Base-by-base conservation (phyloP, 2,797 vertebrate genomes). In the Betta splendens region DNA sequence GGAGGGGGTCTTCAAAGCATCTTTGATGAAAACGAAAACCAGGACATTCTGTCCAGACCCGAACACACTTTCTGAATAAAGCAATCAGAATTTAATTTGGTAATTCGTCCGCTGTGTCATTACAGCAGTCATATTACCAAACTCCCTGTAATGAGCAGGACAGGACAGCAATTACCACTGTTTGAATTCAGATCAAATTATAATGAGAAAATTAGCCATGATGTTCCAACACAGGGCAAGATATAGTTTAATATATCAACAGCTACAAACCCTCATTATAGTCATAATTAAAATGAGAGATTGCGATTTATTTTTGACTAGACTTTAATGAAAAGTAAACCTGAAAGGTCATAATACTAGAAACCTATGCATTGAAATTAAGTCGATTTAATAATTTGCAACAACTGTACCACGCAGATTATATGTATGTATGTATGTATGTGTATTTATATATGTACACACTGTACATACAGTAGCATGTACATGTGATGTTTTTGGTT, bases 131-230 rank as follows among this genome's bases (percentile, higher is more conserved):
- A 15, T 57, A 67, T 74, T 72, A 82, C 68, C 69, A 67, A 69
- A 68, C 49, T 71, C 67, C 6, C 51, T 6, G 12, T 83, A 81
- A 81, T 69, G 75, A 85, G 64, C 62, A 1, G 70, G 75, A 86
- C 66, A 81, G 74, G 82, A 75, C 79, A 59, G 63, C 67, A 76
- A 84, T 83, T 80, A 80, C 58, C 62, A 69, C 63, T 38, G 50
- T 80, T 75, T 79, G 75, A 84, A 79, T 76, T 81, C 63, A 68
- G 69, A 84, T 88, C 58, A 54, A 72, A 86, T 82, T 75, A 69
- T 61, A 72, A 81, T 78, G 59, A 69, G 69, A 64, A 77, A 81
- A 84, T 83, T 80, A 75, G 59, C 58, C 36, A 16, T 43, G 49
- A 60, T 81, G 76, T 65, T 75, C 28, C 38, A 55, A 65, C 69